These are phyloP conservation scores for Acheta domesticus DNA, from an alignment of 2,888 invertebrate species.

Conservation along the genomic window DNA sequence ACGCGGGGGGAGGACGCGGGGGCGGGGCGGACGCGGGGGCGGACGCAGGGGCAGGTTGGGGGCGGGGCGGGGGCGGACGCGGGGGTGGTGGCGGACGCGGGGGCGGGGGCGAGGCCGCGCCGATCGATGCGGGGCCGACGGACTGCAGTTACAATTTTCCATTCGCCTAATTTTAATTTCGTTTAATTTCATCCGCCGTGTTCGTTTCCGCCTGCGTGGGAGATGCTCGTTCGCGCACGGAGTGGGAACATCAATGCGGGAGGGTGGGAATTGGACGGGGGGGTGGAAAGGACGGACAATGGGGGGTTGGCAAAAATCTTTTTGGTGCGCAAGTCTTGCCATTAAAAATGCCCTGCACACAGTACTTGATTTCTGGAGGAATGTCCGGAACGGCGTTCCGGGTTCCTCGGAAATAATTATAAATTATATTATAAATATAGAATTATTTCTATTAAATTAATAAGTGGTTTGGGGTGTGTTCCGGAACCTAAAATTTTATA, in stretches of 20 bases:
- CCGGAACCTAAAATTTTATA: too few species aligned
- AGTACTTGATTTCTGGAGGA: too few species aligned
- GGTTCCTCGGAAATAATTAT: too few species aligned
- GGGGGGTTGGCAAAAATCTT: not conserved
- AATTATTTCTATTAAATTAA: too few species aligned
- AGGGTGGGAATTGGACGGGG: not conserved
- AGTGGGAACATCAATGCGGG: not conserved
- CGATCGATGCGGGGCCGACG: not conserved
- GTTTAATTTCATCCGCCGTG: constrained; percentile 18
- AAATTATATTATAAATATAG: too few species aligned
- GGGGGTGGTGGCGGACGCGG: not conserved
- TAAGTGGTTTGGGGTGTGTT: too few species aligned
- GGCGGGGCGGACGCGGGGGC: too few species aligned
- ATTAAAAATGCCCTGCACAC: too few species aligned
- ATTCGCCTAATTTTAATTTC: constrained; percentile 10
- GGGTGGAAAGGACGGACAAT: not conserved
- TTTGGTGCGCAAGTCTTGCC: too few species aligned
- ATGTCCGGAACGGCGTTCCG: too few species aligned
- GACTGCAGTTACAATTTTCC: constrained; percentile 18
- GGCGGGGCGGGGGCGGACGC: not conserved
- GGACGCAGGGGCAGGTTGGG: too few species aligned
- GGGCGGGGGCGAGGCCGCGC: not conserved
- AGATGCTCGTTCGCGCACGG: not conserved
- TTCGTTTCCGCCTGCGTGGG: not conserved
- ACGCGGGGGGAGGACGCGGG: not conserved